Evolutionary conservation across 2,113 vertebrate genomes (phyloP), one percentile per base, ranked within the genome.

Genomic region (Channa maculata): DNA sequence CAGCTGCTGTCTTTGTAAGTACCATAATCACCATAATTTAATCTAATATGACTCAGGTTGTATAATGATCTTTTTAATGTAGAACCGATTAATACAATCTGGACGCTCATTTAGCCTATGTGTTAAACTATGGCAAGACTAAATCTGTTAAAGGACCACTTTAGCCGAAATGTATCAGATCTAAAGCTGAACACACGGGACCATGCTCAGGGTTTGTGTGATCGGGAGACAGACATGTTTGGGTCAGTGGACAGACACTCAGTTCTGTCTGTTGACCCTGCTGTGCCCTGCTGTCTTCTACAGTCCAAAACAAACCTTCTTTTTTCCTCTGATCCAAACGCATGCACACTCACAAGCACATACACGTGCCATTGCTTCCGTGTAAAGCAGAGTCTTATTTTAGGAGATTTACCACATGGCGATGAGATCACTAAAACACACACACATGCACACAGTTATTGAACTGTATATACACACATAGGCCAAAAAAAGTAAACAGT

Each of bases 371-470:
- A n/a, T 61, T 8, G 39, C 69, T 51, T 84, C 59, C 76, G 69
- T 91, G 89, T 79, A 62, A 83, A 88, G 71, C 49, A 14, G 63
- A 12, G 68, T 71, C 65, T 69, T 10, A 44, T 87, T 73, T 84
- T 51, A 82, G 44, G 15, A 77, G 54, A 71, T 78, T 79, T 71
- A 70, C 63, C 79, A 51, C 79, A 79, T 84, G 80, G 43, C 83
- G 68, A 86, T 83, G 81, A 82, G 75, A 70, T 89, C 86, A 84
- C 82, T 50, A 52, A 57, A 43, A 68, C 60, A 66, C 41, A 50
- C 53, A 75, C 41, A 51, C 58, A 52, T 24, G 24, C 73, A 66
- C 37, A 69, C 58, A 72, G 12, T 41, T 38, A 46, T 36, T 34
- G 51, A 37, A 44, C 54, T 36, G 44, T 12, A 15, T 15, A 3